phyloP scores from a whole-genome alignment of 2,888 invertebrate species.

The Camponotus fellah region DNA sequence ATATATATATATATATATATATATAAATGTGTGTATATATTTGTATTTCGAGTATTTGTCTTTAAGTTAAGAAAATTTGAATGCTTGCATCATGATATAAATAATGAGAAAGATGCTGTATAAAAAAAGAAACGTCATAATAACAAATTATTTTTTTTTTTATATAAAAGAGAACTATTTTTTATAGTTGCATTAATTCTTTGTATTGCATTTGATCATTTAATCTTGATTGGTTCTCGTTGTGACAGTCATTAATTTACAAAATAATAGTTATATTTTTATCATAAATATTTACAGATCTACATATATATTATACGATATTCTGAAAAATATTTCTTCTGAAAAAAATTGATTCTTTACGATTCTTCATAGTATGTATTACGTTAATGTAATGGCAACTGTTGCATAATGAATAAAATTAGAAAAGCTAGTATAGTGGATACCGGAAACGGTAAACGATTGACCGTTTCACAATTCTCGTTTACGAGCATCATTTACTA shows the following conservation, averaged over 20 bases:
- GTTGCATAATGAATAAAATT: background rate
- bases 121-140: background rate
- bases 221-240: background rate
- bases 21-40: background rate
- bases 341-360: background rate
- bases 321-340: background rate
- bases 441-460: background rate
- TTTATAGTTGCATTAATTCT: background rate
- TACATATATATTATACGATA: background rate
- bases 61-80: background rate
- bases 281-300: background rate
- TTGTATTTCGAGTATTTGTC: background rate
- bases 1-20: background rate
- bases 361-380: background rate
- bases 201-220: background rate
- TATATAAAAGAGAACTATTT: background rate
- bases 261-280: background rate
- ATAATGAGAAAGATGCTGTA: background rate
- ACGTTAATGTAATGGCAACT: background rate
- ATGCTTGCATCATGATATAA: background rate
- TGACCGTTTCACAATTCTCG: background rate
- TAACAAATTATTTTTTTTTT: background rate
- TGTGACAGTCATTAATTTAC: background rate
- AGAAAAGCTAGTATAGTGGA: constrained; percentile 3
- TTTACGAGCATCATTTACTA: background rate